Evolutionary conservation across 2,888 invertebrate genomes (phyloP), one percentile per base, ranked within the genome.

Genomic region (Empis stercorea): DNA sequence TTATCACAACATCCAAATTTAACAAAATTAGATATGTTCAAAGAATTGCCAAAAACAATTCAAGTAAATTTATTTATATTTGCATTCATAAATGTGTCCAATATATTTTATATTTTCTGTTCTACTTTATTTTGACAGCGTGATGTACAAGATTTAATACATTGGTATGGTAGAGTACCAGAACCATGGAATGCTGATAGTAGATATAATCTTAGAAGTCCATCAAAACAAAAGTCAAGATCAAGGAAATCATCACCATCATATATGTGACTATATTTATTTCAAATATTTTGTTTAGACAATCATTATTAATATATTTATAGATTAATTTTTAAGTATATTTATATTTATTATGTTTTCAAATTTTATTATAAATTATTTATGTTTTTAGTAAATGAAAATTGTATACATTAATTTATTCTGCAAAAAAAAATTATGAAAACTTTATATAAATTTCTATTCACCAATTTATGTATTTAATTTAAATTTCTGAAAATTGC

Each of bases 181-280:
- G 65, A 66, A 47, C 63, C 65, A 17, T 66, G 66, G 65, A 57
- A 55, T 30, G 63, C 64, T 53, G 58, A 55, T 27, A 59, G 60
- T 14, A 61, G 65, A 4, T 61, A 63, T 49, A 63, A 61, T 47
- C 52, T 66, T 13, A 66, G 62, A 51, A 64, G 65, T 51, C 63
- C 64, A 7, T 66, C 64, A 34, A 61, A 61, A 46, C 58, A 60
- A 14, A 59, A 60, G 43, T 64, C 64, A 42, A 58, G 64, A 15
- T 65, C 65, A 14, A 56, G 65, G 17, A 64, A 63, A 53, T 65
- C 65, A 27, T 64, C 65, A 46, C 66, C 66, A 11, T 64, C 65
- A 48, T 60, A 61, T 50, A 62, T 63, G 57, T 63, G 64, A 65
- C 61, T 45, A 48, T 49, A 51, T 48, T 39, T 32, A 32, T 30